Evolutionary conservation across 2,888 invertebrate genomes (phyloP).

Genomic region (Nomada ferruginata): DNA sequence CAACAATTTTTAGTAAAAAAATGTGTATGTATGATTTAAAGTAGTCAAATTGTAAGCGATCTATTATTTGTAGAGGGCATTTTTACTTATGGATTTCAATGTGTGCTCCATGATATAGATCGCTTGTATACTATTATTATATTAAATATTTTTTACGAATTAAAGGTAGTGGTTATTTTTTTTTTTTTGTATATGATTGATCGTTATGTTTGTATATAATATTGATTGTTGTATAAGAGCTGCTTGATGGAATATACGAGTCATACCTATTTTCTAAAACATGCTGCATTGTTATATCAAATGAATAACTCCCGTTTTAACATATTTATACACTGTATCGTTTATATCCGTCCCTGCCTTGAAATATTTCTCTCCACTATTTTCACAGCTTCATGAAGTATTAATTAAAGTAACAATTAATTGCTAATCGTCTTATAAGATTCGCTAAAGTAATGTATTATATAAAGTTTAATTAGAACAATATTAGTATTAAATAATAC

Average conservation of each 20-base stretch:
- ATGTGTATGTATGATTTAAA: conserved; percentile 45
- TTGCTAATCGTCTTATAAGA: not conserved
- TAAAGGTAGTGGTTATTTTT: conserved; percentile 72
- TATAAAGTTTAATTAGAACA: conserved; percentile 33
- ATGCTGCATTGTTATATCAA: conserved; percentile 45
- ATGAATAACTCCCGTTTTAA: conserved; percentile 33
- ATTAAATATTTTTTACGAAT: conserved; percentile 74
- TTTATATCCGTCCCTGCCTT: conserved; percentile 9
- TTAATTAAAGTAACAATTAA: not conserved
- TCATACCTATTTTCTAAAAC: conserved; percentile 76
- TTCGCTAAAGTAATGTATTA: conserved; percentile 29
- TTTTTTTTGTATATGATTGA: conserved; percentile 75
- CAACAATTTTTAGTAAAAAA: conserved; percentile 50
- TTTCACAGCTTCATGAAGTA: conserved; percentile 12
- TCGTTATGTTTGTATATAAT: conserved; percentile 79
- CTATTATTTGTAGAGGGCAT: conserved; percentile 34
- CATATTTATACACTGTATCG: conserved; percentile 16
- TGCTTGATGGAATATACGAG: conserved; percentile 76
- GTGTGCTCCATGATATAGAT: conserved; percentile 39
- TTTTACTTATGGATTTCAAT: conserved; percentile 44
- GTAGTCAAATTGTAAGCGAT: conserved; percentile 51
- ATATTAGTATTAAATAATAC: conserved; percentile 47
- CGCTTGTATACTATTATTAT: conserved; percentile 52
- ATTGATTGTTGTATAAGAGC: conserved; percentile 76
- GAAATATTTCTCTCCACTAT: conserved; percentile 6